Conservation (phyloP, 2,888 invertebrate species). For the Aphelenchoides bicaudatus region DNA sequence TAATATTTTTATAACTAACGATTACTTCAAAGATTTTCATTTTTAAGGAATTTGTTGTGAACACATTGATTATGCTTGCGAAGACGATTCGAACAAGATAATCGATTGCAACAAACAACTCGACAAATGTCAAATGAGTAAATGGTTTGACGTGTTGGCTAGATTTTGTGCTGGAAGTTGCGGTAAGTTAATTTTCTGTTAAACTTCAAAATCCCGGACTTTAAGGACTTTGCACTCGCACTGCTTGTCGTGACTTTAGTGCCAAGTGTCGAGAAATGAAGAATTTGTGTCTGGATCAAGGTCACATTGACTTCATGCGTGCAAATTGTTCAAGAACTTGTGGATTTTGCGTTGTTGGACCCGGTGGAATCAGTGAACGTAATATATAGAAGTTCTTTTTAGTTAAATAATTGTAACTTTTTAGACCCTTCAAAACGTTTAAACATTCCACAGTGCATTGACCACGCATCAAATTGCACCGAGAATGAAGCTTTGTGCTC, state of each 20-base stretch:
- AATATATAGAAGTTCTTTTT: not conserved
- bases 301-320: conserved; percentile 33
- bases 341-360: conserved; percentile 37
- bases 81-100: conserved; percentile 34
- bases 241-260: conserved; percentile 30
- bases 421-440: conserved; percentile 15
- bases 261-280: conserved; percentile 29
- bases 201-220: no score
- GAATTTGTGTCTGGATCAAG: conserved; percentile 25
- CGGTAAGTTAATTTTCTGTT: no score
- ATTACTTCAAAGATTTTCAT: no score
- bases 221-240: conserved; percentile 27
- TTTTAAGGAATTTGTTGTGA: conserved; percentile 41
- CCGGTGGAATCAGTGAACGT: conserved; percentile 1
- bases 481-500: conserved; percentile 28
- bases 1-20: no score
- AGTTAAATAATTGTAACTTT: not conserved
- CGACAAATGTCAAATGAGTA: conserved; percentile 33
- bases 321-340: conserved; percentile 38
- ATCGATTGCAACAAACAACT: conserved; percentile 39
- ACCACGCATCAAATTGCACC: conserved; percentile 30
- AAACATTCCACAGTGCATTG: conserved; percentile 27
- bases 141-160: conserved; percentile 38
- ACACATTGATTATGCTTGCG: conserved; percentile 37
- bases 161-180: conserved; percentile 40